Conservation (phyloP, 2,888 invertebrate species). For the Epinotia demarniana region DNA sequence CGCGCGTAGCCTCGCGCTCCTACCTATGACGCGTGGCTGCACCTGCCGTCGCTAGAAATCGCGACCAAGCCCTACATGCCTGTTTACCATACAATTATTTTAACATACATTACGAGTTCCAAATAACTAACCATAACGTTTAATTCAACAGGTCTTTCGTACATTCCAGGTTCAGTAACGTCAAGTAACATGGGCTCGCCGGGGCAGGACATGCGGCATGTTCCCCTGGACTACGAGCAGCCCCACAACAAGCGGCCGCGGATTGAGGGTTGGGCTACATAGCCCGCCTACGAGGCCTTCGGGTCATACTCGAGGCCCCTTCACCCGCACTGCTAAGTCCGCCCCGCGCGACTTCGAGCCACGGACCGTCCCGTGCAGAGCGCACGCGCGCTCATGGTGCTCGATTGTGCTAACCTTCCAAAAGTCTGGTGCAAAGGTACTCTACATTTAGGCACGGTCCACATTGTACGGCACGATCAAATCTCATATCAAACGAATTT, state of each 20-base stretch:
- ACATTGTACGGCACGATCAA: conserved; percentile 48
- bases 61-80: not conserved
- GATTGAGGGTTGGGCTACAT: conserved; percentile 97
- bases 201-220: conserved; percentile 83
- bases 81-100: conserved; percentile 4
- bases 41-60: too few species aligned
- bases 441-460: conserved; percentile 64
- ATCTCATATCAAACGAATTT: conserved; percentile 45
- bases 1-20: too few species aligned
- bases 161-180: conserved; percentile 89
- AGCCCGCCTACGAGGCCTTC: conserved; percentile 86
- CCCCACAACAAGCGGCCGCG: conserved; percentile 92
- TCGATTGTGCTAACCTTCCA: conserved; percentile 54
- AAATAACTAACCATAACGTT: conserved; percentile 30
- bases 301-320: conserved; percentile 80
- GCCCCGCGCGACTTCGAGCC: conserved; percentile 62
- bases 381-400: conserved; percentile 52
- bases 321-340: conserved; percentile 80
- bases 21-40: too few species aligned
- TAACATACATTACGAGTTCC: conserved; percentile 18
- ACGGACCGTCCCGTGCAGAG: conserved; percentile 48
- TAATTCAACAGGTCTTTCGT: conserved; percentile 27
- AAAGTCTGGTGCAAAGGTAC: conserved; percentile 74
- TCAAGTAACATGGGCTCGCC: conserved; percentile 93
- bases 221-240: conserved; percentile 83